Evolutionary conservation across 2,113 vertebrate species (phyloP).

Genomic region (Oreochromis spilurus): DNA sequence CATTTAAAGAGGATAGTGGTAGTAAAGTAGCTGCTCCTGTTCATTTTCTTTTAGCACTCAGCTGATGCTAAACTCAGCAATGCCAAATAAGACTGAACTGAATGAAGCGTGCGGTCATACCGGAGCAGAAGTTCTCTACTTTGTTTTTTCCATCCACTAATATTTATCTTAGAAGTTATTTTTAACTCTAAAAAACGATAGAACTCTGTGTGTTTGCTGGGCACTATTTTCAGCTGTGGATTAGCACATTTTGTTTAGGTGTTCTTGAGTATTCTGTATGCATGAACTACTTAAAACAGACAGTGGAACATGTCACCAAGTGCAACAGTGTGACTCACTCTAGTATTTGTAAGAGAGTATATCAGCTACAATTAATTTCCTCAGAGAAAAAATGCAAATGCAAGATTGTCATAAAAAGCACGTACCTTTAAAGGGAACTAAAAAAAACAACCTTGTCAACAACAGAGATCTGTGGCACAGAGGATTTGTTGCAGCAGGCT

Average conservation of each 20-base stretch:
- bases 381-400: background rate
- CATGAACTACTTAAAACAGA: background rate
- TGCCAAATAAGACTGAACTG: background rate
- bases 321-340: background rate
- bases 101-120: background rate
- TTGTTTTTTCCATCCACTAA: background rate
- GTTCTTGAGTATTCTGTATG: background rate
- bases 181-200: fast-evolving
- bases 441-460: background rate
- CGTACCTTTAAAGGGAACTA: background rate
- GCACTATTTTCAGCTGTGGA: background rate
- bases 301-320: background rate
- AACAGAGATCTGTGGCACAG: background rate
- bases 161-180: background rate
- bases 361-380: background rate
- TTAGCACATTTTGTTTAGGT: background rate
- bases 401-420: background rate
- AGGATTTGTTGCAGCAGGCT: background rate
- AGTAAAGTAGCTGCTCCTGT: background rate
- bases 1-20: background rate
- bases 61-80: background rate
- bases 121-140: background rate
- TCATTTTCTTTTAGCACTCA: background rate
- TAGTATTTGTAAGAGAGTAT: background rate
- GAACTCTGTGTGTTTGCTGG: background rate